Conservation (phyloP, 2,797 vertebrate genomes). For the Gymnoscopelus braueri region DNA sequence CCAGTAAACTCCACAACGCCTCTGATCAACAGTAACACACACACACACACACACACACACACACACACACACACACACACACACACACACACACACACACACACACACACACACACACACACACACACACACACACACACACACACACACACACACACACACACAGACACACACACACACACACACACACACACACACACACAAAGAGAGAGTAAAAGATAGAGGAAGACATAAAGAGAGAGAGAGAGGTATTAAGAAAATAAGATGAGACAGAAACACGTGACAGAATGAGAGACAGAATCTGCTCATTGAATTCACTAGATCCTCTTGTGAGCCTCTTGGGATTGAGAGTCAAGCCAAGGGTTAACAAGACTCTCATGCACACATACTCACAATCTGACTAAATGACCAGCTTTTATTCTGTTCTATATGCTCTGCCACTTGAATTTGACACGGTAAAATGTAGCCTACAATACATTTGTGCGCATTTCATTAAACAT, state of each 20-base stretch:
- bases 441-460: not conserved
- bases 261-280: constrained; percentile 14
- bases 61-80: too few relatives aligned
- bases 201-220: constrained; percentile 35
- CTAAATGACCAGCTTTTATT: not conserved
- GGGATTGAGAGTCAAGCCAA: constrained; percentile 61
- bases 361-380: constrained; percentile 48
- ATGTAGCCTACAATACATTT: too few relatives aligned
- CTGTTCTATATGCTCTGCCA: not conserved
- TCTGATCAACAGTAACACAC: too few relatives aligned
- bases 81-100: too few relatives aligned
- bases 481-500: too few relatives aligned
- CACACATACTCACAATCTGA: constrained; percentile 11
- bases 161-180: not conserved
- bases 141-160: constrained; percentile 3
- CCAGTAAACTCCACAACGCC: too few relatives aligned
- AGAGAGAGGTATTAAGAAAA: not conserved
- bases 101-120: too few relatives aligned
- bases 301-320: constrained; percentile 64
- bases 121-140: too few relatives aligned
- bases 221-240: constrained; percentile 1
- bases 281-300: not conserved
- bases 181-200: not conserved
- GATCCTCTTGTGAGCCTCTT: constrained; percentile 65
- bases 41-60: too few relatives aligned